Conservation (phyloP, 2,797 vertebrate genomes). For the Danio tinwini region DNA sequence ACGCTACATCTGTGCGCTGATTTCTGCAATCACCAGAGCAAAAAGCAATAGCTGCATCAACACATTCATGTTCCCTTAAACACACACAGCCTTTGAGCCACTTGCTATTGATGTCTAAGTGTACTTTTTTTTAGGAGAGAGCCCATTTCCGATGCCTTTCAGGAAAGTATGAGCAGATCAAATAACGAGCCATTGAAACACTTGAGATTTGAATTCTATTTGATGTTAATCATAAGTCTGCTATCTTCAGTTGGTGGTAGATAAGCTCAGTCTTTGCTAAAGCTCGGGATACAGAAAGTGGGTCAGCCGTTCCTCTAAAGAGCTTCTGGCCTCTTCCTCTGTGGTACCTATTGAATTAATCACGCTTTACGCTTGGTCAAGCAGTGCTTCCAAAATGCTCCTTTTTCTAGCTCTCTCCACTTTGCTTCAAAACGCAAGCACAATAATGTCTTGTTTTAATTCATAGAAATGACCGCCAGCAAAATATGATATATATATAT, state of each 20-base stretch:
- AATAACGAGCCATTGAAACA: slow-evolving; percentile 35
- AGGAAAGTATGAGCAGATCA: slow-evolving; percentile 34
- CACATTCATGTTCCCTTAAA: slow-evolving; percentile 38
- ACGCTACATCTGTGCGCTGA: slow-evolving; percentile 34
- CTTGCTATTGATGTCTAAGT: neutral
- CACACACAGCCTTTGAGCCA: slow-evolving; percentile 36
- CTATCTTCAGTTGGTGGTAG: slow-evolving; percentile 47
- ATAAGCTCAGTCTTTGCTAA: slow-evolving; percentile 62
- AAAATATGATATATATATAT: slow-evolving; percentile 1
- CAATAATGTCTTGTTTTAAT: slow-evolving; percentile 3
- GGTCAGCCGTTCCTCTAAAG: slow-evolving; percentile 81
- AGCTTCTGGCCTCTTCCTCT: slow-evolving; percentile 80
- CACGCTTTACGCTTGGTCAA: slow-evolving; percentile 80
- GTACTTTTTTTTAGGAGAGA: neutral
- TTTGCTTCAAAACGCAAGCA: slow-evolving; percentile 7
- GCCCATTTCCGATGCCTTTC: slow-evolving; percentile 15
- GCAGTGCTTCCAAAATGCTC: slow-evolving; percentile 72
- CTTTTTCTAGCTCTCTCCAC: slow-evolving; percentile 63
- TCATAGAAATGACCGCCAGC: slow-evolving; percentile 12
- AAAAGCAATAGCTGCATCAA: slow-evolving; percentile 34
- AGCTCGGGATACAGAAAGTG: slow-evolving; percentile 80
- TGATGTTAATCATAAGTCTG: slow-evolving; percentile 53
- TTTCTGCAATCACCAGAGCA: slow-evolving; percentile 25
- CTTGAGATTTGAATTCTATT: slow-evolving; percentile 25
- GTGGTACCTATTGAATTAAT: slow-evolving; percentile 84